These are phyloP conservation scores for Myrmophylax atrothorax DNA, from an alignment of 2,113 vertebrate genomes.

Conservation along the genomic window DNA sequence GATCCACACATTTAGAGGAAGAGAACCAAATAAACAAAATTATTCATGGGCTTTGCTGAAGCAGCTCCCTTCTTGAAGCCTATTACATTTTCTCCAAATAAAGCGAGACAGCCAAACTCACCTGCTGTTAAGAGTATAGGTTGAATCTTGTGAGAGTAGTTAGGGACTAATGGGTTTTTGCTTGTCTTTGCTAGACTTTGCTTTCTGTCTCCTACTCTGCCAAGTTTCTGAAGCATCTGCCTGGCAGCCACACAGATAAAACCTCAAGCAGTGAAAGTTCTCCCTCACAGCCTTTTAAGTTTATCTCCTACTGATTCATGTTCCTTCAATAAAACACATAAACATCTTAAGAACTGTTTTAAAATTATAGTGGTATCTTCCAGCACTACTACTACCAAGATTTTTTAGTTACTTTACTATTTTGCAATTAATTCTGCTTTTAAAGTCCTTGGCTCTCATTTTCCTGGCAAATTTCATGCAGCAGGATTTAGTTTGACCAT, in stretches of 20 bases:
- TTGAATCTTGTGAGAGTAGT: not conserved
- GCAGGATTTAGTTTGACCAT: not conserved
- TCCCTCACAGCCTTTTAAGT: not conserved
- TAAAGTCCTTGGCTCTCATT: not conserved
- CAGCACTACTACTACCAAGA: not conserved
- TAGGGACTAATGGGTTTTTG: not conserved
- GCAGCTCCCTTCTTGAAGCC: not conserved
- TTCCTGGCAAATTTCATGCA: not conserved
- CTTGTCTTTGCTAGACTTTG: not conserved
- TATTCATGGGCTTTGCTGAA: not conserved
- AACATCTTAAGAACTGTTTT: not conserved
- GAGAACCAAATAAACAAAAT: not conserved
- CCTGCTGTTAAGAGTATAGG: constrained; percentile 28
- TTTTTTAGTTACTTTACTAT: not conserved
- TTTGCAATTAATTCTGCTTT: not conserved
- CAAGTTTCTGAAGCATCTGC: constrained; percentile 26
- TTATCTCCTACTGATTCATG: not conserved
- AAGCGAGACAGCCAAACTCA: not conserved
- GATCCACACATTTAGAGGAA: not conserved
- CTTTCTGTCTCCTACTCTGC: constrained; percentile 1
- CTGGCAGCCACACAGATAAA: not conserved
- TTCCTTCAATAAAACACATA: not conserved
- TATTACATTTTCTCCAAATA: constrained; percentile 10
- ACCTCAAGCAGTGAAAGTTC: not conserved
- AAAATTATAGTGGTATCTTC: not conserved